Base-by-base conservation (phyloP, 1,140 invertebrate species). In the Aphaenogaster ashmeadi region DNA sequence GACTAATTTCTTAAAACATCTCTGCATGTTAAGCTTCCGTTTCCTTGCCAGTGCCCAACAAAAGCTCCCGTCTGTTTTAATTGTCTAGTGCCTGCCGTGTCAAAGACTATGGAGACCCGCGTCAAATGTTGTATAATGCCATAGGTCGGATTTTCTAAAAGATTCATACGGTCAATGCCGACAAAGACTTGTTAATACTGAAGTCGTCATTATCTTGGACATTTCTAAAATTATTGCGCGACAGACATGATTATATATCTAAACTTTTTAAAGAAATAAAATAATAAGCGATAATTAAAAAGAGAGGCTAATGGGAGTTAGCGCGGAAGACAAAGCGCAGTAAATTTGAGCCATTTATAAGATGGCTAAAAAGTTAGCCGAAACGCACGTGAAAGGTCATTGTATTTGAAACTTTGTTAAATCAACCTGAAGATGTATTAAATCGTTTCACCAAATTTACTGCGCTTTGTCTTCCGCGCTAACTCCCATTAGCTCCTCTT, bases 1-100 rank as follows among this genome's bases (percentile, higher is more conserved):
- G 90, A 95, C 94, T 94, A 95, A 95, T 95, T 95, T 94, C 92
- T 93, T 90, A 94, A 94, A 94, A 95, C 77, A 87, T 88, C 66
- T 54, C 56, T 62, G 67, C 69, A 50, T 52, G 67, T 78, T 85
- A 67, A 44, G 87, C 89, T 92, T 94, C 92, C 92, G 92, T 93
- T 95, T 94, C 93, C 94, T 92, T 92, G 64, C 81, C 93, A 92
- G 87, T 93, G 93, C 83, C 56, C 89, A 88, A 72, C 87, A 90
- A 93, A 93, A 87, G 89, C 79, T 38, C 56, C 36, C 52, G 50
- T 21, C 58, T 80, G 92, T 93, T 95, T 94, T 95, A 95, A 95
- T 93, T 89, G 87, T 85, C 90, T 95, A 95, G 92, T 95, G 94
- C 94, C 86, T 87, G 67, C 54, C 62, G 72, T 69, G 79, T 91